Percentiles rank a stretch among this genome's conserved stretches.
Conservation (phyloP, 2,797 vertebrate species). For the Dromococcyx pavoninus region DNA sequence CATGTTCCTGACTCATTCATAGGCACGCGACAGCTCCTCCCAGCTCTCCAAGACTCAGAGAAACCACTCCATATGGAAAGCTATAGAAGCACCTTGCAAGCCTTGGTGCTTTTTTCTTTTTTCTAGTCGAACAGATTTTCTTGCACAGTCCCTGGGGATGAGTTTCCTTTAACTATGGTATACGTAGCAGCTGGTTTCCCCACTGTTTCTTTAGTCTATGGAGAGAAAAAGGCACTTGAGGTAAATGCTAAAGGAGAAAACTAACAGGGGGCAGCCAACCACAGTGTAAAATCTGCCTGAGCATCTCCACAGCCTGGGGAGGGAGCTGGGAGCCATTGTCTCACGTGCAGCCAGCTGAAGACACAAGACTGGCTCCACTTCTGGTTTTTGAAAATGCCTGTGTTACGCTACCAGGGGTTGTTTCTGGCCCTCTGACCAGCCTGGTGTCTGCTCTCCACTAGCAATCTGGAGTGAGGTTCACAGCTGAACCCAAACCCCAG, state of each 20-base stretch:
- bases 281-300: neutral
- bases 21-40: neutral
- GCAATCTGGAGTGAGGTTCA: neutral
- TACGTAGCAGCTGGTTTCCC: neutral
- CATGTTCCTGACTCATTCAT: neutral
- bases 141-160: neutral
- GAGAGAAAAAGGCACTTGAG: neutral
- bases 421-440: neutral
- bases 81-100: neutral
- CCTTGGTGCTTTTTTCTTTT: neutral
- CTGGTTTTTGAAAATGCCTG: neutral
- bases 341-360: neutral
- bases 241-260: neutral
- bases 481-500: neutral
- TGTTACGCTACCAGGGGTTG: neutral
- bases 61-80: neutral
- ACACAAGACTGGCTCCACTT: neutral
- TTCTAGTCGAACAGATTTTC: neutral
- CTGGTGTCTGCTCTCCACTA: neutral
- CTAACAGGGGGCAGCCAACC: accelerated
- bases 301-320: neutral
- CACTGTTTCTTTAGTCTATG: neutral
- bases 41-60: neutral
- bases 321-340: accelerated
- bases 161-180: neutral